phyloP scores from a whole-genome alignment of 2,113 vertebrate genomes.

The Aphyosemion australe region DNA sequence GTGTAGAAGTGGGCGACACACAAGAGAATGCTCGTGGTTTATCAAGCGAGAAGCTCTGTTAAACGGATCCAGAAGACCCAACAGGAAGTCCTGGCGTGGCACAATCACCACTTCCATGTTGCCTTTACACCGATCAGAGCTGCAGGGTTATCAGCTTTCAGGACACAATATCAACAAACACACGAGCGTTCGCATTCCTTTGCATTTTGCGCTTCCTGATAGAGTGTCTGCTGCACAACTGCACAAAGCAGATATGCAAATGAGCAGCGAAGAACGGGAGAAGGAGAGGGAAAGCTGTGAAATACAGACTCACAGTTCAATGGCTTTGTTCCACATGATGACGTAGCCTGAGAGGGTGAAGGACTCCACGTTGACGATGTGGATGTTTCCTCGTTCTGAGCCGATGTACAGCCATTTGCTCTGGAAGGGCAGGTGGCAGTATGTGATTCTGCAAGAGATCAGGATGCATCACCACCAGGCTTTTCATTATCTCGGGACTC shows the following conservation, averaged over 20 bases:
- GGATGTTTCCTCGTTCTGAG: conserved; percentile 96
- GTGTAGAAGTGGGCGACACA: conserved; percentile 35
- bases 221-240: conserved; percentile 10
- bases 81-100: conserved; percentile 34
- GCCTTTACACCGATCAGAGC: conserved; percentile 35
- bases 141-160: conserved; percentile 24
- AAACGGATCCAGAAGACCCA: conserved; percentile 51
- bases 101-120: conserved; percentile 39
- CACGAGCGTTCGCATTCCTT: conserved; percentile 15
- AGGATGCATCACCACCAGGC: conserved; percentile 37
- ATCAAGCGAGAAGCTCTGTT: conserved; percentile 39
- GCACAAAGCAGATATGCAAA: conserved; percentile 29
- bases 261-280: not conserved
- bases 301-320: conserved; percentile 92
- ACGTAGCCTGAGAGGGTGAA: conserved; percentile 99
- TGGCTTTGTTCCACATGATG: conserved; percentile 99
- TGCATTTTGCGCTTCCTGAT: conserved; percentile 38
- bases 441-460: conserved; percentile 90
- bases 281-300: not conserved
- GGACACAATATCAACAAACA: conserved; percentile 37
- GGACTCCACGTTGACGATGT: conserved; percentile 98
- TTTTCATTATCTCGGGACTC: conserved; percentile 55
- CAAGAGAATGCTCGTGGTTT: conserved; percentile 11
- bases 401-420: conserved; percentile 99
- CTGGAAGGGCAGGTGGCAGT: conserved; percentile 99